Evolutionary conservation across 2,113 vertebrate species (phyloP), one percentile per base, ranked within the genome.

Genomic region (Planiliza haematocheilus): DNA sequence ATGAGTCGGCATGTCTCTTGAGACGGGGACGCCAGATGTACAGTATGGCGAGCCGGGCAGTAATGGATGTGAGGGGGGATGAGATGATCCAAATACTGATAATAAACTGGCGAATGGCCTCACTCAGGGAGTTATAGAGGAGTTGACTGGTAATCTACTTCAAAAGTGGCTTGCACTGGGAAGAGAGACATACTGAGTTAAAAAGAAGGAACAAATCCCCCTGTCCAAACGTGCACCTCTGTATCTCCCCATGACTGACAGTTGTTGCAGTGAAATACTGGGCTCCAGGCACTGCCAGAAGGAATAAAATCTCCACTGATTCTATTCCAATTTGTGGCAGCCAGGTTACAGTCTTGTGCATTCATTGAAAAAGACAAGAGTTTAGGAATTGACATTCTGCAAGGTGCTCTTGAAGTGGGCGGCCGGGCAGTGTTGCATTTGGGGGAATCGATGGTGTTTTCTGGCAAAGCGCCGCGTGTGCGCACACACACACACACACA

Each of bases 291-390:
- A 69, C 66, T 57, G 88, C 91, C 84, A 84, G 78, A 50, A 89
- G 89, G 79, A 83, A 88, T 81, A 82, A 91, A 89, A 86, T 61
- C 86, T 86, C 82, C 70, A 77, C 72, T 86, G 82, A 86, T 90
- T 88, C 84, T 81, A 43, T 87, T 82, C 87, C 90, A 91, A 88
- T 93, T 89, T 89, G 83, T 58, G 56, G 30, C 37, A 68, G 73
- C 76, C 75, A 65, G 83, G 88, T 84, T 87, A 79, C 79, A 75
- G 81, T 83, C 76, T 79, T 66, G 48, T 69, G 71, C 61, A 78
- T 84, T 88, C 75, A 82, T 81, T 80, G 74, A 77, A 79, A 78
- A 81, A 88, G 82, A 90, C 80, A 85, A 86, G 77, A 74, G 73
- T 83, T 84, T 66, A 41, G 61, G 66, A 88, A 90, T 88, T 86